These are phyloP conservation scores for Stichopus horrens DNA, from an alignment of 53 echinoderm and acorn worm genomes.

Conservation along the genomic window DNA sequence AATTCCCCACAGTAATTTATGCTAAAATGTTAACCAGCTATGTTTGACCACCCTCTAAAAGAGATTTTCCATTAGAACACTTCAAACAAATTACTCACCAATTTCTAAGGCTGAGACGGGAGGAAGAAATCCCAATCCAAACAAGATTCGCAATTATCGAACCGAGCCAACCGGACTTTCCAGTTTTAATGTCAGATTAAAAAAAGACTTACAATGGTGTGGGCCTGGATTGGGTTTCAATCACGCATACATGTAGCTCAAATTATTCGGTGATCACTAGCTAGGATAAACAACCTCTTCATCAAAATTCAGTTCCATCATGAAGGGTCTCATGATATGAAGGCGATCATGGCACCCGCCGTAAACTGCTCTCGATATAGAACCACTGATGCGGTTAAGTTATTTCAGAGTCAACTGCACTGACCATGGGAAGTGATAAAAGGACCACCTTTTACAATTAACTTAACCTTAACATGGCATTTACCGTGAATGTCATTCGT, in stretches of 20 bases:
- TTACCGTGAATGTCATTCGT: too few relatives aligned
- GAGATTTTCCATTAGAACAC: neutral
- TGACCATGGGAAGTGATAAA: too few relatives aligned
- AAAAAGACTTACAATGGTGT: neutral
- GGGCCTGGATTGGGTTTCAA: slow-evolving; percentile 29
- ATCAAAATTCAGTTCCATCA: neutral
- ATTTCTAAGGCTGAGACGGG: neutral
- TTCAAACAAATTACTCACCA: slow-evolving; percentile 31
- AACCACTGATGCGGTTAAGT: too few relatives aligned
- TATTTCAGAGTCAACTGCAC: too few relatives aligned
- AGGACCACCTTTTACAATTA: too few relatives aligned
- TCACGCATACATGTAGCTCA: neutral
- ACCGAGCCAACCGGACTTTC: neutral
- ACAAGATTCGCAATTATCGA: slow-evolving; percentile 30
- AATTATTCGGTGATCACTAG: neutral
- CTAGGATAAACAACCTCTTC: neutral
- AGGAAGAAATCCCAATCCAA: slow-evolving; percentile 11
- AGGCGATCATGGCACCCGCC: neutral
- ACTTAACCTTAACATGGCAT: too few relatives aligned
- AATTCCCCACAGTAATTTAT: too few relatives aligned
- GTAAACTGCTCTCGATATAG: too few relatives aligned
- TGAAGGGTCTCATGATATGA: neutral
- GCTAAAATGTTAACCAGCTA: too few relatives aligned
- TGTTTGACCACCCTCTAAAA: neutral
- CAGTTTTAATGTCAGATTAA: neutral